Evolutionary conservation across 2,888 invertebrate genomes (phyloP).

Genomic region (Cheilosia soror): DNA sequence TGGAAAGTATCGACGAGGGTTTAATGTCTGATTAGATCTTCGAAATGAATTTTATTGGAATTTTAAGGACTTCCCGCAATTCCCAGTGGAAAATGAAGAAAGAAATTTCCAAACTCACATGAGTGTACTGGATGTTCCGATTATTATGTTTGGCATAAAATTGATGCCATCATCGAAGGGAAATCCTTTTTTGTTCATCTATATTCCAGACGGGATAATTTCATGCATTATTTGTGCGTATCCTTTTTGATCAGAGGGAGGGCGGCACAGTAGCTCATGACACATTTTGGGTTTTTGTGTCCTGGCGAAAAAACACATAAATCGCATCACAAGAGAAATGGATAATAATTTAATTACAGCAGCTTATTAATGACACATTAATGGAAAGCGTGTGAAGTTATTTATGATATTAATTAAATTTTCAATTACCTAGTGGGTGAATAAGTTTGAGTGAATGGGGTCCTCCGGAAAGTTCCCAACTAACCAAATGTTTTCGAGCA

Average conservation of each 20-base stretch:
- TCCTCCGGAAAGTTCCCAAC: background rate
- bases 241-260: background rate
- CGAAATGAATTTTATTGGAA: slow-evolving; percentile 10
- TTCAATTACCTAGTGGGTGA: slow-evolving; percentile 56
- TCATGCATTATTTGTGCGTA: background rate
- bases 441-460: background rate
- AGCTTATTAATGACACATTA: slow-evolving; percentile 35
- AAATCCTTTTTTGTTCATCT: background rate
- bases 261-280: no score
- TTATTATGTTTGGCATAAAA: slow-evolving; percentile 28
- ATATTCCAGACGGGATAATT: slow-evolving; percentile 7
- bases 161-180: slow-evolving; percentile 24
- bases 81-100: background rate
- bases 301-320: background rate
- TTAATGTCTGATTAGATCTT: slow-evolving; percentile 42
- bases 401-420: slow-evolving; percentile 62
- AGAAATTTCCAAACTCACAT: background rate
- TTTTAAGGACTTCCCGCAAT: slow-evolving; percentile 12
- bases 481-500: background rate
- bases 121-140: background rate
- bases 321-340: background rate
- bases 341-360: slow-evolving; percentile 34
- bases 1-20: slow-evolving; percentile 41
- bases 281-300: background rate
- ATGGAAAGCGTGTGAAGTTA: slow-evolving; percentile 38